phyloP scores from a whole-genome alignment of 2,797 vertebrate species.

The Sitta carolinensis region DNA sequence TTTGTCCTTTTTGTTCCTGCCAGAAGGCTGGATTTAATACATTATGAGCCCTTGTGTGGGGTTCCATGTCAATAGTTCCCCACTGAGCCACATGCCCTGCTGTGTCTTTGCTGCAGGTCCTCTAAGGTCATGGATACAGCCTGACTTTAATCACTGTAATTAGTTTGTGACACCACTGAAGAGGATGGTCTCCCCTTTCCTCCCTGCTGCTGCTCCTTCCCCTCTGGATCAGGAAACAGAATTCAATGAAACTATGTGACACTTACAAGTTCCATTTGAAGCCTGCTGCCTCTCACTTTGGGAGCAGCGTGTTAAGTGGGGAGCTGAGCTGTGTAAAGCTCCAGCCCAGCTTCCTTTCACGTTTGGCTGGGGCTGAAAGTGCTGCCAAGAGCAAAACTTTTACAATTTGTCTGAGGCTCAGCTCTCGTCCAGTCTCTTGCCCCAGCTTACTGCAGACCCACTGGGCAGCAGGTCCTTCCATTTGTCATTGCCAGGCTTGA shows the following conservation, averaged over 20 bases:
- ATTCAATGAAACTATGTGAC: neutral
- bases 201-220: neutral
- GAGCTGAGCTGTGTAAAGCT: neutral
- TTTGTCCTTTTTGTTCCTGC: neutral
- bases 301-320: neutral
- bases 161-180: neutral
- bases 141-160: neutral
- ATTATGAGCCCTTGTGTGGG: neutral
- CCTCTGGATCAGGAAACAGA: neutral
- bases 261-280: neutral
- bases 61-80: neutral
- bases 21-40: neutral
- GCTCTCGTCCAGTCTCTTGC: neutral
- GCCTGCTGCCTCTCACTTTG: neutral
- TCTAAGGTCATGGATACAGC: neutral
- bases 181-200: neutral
- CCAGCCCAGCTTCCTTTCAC: neutral
- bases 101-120: neutral
- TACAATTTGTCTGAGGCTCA: neutral
- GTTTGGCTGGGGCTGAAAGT: neutral
- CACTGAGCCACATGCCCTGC: neutral
- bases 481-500: neutral
- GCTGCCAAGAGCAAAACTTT: neutral
- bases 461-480: neutral
- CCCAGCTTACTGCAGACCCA: neutral